A percentile compares a stretch with the other conserved stretches of the same genome.
Conservation (phyloP, 2,888 invertebrate species). For the Lepidochrysops patricia region DNA sequence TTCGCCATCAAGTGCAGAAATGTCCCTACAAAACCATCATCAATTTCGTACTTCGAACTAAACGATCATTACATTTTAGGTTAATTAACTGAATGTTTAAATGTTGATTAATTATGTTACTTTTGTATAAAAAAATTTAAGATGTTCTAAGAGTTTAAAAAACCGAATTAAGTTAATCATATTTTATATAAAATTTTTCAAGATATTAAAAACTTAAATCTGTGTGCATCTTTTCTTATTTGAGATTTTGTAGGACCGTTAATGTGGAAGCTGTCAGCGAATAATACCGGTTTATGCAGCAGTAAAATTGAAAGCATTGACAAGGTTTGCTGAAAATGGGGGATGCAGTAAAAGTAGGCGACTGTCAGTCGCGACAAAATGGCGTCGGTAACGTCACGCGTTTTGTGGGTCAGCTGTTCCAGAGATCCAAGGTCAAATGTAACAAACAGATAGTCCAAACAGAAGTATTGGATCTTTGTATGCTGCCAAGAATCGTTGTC, state of each 20-base stretch:
- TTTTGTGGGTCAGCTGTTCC: slow-evolving; percentile 42
- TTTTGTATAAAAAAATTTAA: no score
- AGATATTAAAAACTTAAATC: no score
- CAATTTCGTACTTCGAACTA: neutral
- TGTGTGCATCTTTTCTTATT: no score
- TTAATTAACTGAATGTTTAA: neutral
- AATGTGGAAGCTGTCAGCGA: no score
- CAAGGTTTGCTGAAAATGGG: slow-evolving; percentile 14
- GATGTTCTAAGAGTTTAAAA: no score
- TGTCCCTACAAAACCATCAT: neutral
- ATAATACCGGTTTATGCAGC: neutral
- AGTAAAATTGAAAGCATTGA: neutral
- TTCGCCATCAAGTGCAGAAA: neutral
- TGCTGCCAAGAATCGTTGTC: neutral
- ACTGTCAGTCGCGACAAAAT: slow-evolving; percentile 32
- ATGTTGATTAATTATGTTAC: neutral
- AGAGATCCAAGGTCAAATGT: slow-evolving; percentile 38
- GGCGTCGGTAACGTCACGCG: slow-evolving; percentile 51
- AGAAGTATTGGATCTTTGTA: neutral
- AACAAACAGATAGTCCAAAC: neutral
- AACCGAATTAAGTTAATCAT: no score
- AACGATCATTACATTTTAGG: neutral
- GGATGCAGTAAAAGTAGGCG: slow-evolving; percentile 29
- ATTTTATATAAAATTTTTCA: no score
- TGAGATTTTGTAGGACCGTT: no score